Percentiles rank a stretch among this genome's conserved stretches.
These are phyloP conservation scores for Tigriopus japonicus DNA, from an alignment of 1,140 invertebrate species.

Conservation along the genomic window DNA sequence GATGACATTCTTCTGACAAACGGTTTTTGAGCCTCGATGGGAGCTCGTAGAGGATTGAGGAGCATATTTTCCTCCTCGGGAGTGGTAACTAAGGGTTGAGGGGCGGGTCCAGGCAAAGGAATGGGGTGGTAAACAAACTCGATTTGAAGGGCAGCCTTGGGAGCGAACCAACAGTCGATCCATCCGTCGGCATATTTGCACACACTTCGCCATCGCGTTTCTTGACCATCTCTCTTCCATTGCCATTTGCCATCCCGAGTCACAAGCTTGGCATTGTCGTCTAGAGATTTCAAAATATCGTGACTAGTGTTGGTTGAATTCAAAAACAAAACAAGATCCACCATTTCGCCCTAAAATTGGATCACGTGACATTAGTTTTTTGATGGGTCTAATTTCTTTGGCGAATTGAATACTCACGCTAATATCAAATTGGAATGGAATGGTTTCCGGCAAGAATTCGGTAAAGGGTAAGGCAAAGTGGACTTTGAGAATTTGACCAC, in stretches of 20 bases:
- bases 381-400: too few relatives aligned
- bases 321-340: conserved; percentile 68
- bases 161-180: conserved; percentile 89
- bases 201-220: not conserved
- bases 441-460: conserved; percentile 32
- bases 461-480: conserved; percentile 78
- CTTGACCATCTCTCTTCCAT: conserved; percentile 20
- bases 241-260: conserved; percentile 43
- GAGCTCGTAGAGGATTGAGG: conserved; percentile 71
- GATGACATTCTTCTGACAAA: conserved; percentile 3
- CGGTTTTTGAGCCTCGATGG: conserved; percentile 25
- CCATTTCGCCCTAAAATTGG: conserved; percentile 49
- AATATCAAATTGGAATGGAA: conserved; percentile 75
- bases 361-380: too few relatives aligned
- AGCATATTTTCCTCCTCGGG: conserved; percentile 83
- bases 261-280: conserved; percentile 68
- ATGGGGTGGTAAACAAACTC: conserved; percentile 77
- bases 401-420: conserved; percentile 42
- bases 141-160: conserved; percentile 74
- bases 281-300: conserved; percentile 57
- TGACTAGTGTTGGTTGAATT: conserved; percentile 76
- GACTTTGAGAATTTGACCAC: conserved; percentile 76
- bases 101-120: conserved; percentile 59
- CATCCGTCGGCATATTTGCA: conserved; percentile 40
- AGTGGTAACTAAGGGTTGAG: conserved; percentile 73